Conservation (phyloP, 2,888 invertebrate genomes). For the Lissonota sp. region DNA sequence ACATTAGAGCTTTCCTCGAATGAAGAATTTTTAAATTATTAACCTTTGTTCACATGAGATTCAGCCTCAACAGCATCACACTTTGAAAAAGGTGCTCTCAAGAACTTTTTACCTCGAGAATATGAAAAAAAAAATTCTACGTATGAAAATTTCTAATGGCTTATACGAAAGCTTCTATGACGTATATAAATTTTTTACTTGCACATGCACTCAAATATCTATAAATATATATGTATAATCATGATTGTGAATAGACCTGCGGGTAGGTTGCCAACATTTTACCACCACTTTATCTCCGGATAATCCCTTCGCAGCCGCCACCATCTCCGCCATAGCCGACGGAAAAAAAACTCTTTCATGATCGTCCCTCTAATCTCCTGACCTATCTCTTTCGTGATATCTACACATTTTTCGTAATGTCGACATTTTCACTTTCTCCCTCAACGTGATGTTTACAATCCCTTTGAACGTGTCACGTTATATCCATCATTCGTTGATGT, state of each 20-base stretch:
- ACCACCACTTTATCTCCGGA: slow-evolving; percentile 51
- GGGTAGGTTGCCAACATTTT: slow-evolving; percentile 50
- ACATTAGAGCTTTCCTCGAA: too few species aligned
- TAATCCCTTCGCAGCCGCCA: slow-evolving; percentile 48
- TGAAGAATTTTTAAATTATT: too few species aligned
- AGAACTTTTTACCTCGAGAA: too few species aligned
- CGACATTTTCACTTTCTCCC: slow-evolving; percentile 40
- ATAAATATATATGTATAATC: too few species aligned
- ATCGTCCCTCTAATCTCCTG: slow-evolving; percentile 49
- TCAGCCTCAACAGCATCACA: too few species aligned
- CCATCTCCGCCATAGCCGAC: slow-evolving; percentile 23
- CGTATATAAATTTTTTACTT: too few species aligned
- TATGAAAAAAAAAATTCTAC: too few species aligned
- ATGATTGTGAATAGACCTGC: slow-evolving; percentile 18
- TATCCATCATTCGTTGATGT: slow-evolving; percentile 2
- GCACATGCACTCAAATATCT: too few species aligned
- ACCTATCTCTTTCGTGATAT: slow-evolving; percentile 29
- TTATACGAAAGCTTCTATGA: too few species aligned
- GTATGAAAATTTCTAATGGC: too few species aligned
- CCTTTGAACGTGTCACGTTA: not conserved
- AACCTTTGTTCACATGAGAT: too few species aligned
- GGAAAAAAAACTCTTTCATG: slow-evolving; percentile 45
- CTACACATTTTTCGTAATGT: slow-evolving; percentile 25
- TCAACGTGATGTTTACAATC: not conserved
- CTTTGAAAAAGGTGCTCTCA: too few species aligned